Evolutionary conservation across 2,113 vertebrate species (phyloP).

Genomic region (Chrysemys picta): DNA sequence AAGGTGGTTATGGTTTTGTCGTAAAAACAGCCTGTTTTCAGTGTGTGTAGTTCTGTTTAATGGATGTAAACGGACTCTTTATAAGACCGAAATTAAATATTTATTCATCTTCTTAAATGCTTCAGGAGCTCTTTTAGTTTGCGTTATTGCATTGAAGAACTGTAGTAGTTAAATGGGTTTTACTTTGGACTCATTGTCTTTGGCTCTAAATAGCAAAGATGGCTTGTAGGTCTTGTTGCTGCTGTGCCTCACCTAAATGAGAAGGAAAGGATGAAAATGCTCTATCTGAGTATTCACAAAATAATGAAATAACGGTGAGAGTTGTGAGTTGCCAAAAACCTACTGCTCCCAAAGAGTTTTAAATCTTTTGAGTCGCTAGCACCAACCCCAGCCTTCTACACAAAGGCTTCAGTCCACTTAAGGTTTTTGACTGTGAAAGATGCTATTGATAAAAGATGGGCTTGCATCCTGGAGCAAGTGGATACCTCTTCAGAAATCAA

Average conservation of each 20-base stretch:
- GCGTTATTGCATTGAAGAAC: background rate
- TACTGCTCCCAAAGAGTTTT: background rate
- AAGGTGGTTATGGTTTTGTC: background rate
- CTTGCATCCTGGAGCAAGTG: background rate
- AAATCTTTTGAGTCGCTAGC: no score
- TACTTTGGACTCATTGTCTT: background rate
- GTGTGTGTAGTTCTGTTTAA: background rate
- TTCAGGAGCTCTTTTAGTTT: background rate
- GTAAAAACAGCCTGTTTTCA: background rate
- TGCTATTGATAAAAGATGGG: conserved; percentile 1
- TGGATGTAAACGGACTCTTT: background rate
- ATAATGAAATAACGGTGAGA: background rate
- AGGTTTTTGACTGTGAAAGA: background rate
- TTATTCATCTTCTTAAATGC: background rate
- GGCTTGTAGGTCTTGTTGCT: background rate
- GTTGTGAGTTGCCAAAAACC: background rate
- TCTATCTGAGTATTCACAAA: background rate
- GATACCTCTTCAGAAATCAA: background rate
- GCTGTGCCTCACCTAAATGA: background rate
- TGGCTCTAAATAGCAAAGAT: background rate
- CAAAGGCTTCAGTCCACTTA: background rate
- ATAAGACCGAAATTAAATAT: background rate
- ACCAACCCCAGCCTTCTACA: background rate
- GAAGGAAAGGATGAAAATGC: background rate
- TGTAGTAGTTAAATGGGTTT: accelerated